phyloP scores from a whole-genome alignment of 2,113 vertebrate species.

The Coracopsis vasa region DNA sequence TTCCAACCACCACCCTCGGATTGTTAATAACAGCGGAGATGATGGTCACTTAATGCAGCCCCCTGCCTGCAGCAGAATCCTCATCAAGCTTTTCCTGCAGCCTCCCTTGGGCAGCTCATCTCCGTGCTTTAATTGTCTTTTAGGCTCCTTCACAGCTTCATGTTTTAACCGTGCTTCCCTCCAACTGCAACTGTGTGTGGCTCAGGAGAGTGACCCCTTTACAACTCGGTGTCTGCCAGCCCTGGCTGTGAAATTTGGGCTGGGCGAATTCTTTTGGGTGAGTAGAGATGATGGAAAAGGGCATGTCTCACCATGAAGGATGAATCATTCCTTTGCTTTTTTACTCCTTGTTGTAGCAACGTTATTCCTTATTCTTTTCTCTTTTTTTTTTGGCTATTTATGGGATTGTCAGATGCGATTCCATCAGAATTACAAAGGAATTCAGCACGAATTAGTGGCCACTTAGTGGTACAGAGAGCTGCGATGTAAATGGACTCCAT shows the following conservation, averaged over 20 bases:
- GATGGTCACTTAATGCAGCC: slow-evolving; percentile 36
- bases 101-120: slow-evolving; percentile 30
- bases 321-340: slow-evolving; percentile 54
- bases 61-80: slow-evolving; percentile 46
- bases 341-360: slow-evolving; percentile 53
- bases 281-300: slow-evolving; percentile 68
- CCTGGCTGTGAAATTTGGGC: slow-evolving; percentile 57
- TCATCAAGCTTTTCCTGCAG: slow-evolving; percentile 41
- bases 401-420: slow-evolving; percentile 61
- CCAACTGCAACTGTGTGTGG: neutral
- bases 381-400: slow-evolving; percentile 41
- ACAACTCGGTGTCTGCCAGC: slow-evolving; percentile 7
- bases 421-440: slow-evolving; percentile 53
- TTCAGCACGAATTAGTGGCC: slow-evolving; percentile 61
- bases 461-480: slow-evolving; percentile 36
- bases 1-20: neutral
- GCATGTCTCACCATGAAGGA: slow-evolving; percentile 53
- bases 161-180: neutral
- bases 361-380: slow-evolving; percentile 43
- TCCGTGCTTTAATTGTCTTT: slow-evolving; percentile 56
- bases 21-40: neutral
- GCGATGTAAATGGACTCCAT: slow-evolving; percentile 63
- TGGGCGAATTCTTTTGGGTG: slow-evolving; percentile 62
- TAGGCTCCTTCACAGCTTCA: slow-evolving; percentile 24
- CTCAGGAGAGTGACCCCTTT: slow-evolving; percentile 23